Base-by-base conservation (phyloP, 2,113 vertebrate genomes). In the Boulengeromyrus knoepffleri region DNA sequence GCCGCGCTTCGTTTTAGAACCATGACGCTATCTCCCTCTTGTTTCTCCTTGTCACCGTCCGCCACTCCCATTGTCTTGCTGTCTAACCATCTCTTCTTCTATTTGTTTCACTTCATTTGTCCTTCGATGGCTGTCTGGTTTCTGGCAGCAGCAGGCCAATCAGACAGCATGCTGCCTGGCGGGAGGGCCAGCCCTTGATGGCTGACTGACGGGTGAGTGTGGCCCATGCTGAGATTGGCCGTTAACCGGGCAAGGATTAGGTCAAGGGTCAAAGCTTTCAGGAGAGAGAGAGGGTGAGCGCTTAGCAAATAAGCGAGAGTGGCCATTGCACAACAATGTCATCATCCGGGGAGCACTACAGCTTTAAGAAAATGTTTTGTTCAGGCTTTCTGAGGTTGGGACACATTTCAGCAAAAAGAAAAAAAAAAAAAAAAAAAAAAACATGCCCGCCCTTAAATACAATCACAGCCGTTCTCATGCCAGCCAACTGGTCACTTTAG, bases 201-300 rank as follows among this genome's bases (percentile, higher is more conserved):
- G 92, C 91, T 95, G 94, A 95, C 90, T 96, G 95, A 95, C 94
- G 94, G 92, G 83, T 90, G 90, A 90, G 90, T 88, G 91, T 91
- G 89, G 92, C 90, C 90, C 62, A 52, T 91, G 90, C 92, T 91
- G 89, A 92, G 92, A 91, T 90, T 88, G 91, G 90, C 88, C 84
- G 21, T 89, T 47, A 50, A 84, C 89, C 66, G 91, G 94, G 92
- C 93, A 90, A 93, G 92, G 94, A 93, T 94, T 91, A 91, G 91
- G 94, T 90, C 91, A 91, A 90, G 91, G 93, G 94, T 94, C 93
- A 92, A 90, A 92, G 17, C 93, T 94, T 94, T 88, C 66, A 91
- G 88, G 92, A 92, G 92, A 90, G 90, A 74, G 85, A 80, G 91
- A 87, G 87, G 90, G 70, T 45, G 88, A 89, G 88, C 84, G 87